phyloP scores from a whole-genome alignment of 2,888 invertebrate species.

The Scrobipalpa atriplicella region DNA sequence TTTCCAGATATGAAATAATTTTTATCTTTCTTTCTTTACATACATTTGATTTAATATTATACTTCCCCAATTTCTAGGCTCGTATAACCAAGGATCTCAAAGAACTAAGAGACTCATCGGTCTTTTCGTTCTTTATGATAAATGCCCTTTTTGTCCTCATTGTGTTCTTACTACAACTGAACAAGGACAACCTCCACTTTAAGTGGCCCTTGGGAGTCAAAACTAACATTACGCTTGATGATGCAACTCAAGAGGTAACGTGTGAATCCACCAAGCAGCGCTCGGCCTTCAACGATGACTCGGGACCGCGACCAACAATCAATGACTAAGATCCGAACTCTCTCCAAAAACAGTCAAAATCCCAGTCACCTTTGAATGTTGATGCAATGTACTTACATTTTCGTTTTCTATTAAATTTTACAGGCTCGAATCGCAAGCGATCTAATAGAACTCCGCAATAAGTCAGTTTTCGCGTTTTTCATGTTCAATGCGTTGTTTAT shows the following conservation, averaged over 20 bases:
- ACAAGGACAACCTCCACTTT: constrained; percentile 97
- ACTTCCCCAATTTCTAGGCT: constrained; percentile 87
- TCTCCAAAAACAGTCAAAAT: constrained; percentile 45
- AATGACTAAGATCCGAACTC: constrained; percentile 34
- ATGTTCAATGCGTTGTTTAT: constrained; percentile 99
- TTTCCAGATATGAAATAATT: constrained; percentile 48
- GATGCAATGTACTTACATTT: constrained; percentile 65
- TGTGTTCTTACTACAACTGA: constrained; percentile 98
- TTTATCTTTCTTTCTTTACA: constrained; percentile 35
- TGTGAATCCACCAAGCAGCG: constrained; percentile 70
- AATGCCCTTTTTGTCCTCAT: constrained; percentile 99
- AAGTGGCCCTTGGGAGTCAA: constrained; percentile 98
- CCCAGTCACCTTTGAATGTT: constrained; percentile 83
- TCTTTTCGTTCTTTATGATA: constrained; percentile 99
- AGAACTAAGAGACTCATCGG: constrained; percentile 97
- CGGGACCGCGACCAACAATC: constrained; percentile 45
- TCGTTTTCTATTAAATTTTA: constrained; percentile 78
- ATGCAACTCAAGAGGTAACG: constrained; percentile 95
- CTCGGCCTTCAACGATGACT: constrained; percentile 80
- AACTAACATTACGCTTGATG: constrained; percentile 96
- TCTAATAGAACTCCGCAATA: constrained; percentile 97
- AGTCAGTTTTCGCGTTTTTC: constrained; percentile 98
- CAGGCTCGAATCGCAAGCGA: constrained; percentile 95
- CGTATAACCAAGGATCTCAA: constrained; percentile 95
- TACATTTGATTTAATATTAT: constrained; percentile 46